Conservation (phyloP, 2,113 vertebrate species). For the Campylomormyrus tamandua region DNA sequence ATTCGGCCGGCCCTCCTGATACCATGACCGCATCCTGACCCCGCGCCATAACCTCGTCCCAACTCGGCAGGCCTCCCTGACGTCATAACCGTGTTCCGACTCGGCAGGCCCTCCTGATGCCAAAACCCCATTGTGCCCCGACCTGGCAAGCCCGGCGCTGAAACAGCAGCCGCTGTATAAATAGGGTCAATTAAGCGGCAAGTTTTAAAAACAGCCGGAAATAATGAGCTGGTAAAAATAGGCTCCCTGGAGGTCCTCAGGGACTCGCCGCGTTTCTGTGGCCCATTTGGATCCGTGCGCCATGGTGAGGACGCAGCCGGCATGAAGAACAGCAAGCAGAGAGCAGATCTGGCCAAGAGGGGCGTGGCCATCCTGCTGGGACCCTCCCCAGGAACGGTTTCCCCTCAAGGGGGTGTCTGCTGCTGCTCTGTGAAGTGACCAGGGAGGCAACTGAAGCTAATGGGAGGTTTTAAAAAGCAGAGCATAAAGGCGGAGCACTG, state of each 20-base stretch:
- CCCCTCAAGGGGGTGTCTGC: not conserved
- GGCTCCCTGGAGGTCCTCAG: not conserved
- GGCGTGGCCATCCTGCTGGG: not conserved
- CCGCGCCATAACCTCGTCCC: not conserved
- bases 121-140: not conserved
- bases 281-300: not conserved
- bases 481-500: not conserved
- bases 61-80: not conserved
- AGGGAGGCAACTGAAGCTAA: not conserved
- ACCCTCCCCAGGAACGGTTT: not conserved
- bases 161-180: not conserved
- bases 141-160: not conserved
- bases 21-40: no score
- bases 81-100: no score
- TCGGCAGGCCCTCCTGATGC: no score
- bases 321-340: not conserved
- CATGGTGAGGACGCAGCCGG: not conserved
- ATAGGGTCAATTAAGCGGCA: not conserved
- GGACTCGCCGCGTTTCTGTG: not conserved
- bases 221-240: conserved; percentile 4
- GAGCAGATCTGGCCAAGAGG: not conserved
- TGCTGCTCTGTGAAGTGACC: not conserved
- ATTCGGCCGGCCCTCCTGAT: no score
- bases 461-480: not conserved
- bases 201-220: not conserved